phyloP scores from a whole-genome alignment of 2,113 vertebrate genomes.

The Syrmaticus mikado region DNA sequence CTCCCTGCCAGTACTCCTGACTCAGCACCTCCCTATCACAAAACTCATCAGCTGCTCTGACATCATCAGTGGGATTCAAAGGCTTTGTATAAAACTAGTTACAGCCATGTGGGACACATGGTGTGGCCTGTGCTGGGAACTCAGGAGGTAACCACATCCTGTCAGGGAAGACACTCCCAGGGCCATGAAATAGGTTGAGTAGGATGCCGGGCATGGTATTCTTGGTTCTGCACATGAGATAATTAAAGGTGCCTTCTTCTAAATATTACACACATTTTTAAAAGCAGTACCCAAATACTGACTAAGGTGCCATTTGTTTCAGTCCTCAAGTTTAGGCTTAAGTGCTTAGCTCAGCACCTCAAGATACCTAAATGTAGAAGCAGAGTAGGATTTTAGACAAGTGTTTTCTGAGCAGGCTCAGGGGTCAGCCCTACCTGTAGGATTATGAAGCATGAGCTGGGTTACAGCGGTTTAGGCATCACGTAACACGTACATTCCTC shows the following conservation, averaged over 20 bases:
- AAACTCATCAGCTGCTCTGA: background rate
- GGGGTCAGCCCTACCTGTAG: background rate
- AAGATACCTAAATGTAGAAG: background rate
- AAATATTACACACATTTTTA: background rate
- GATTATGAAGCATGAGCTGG: background rate
- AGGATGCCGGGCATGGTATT: background rate
- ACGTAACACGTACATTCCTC: background rate
- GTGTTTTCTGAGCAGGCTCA: background rate
- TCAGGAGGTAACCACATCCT: fast-evolving
- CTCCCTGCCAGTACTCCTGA: background rate
- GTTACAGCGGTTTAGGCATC: background rate
- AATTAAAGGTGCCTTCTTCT: background rate
- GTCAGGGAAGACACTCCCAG: background rate
- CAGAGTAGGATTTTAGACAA: background rate
- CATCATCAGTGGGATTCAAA: background rate
- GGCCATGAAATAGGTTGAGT: background rate
- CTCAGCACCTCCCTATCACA: background rate
- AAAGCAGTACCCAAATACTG: background rate
- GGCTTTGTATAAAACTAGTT: fast-evolving
- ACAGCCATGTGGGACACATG: fast-evolving
- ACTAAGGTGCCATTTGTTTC: background rate
- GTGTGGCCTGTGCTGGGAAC: fast-evolving
- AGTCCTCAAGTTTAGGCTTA: background rate
- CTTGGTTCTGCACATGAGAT: background rate
- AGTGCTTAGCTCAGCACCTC: background rate